Base-by-base conservation (phyloP, 2,888 invertebrate species). In the Ornithoptera alexandrae region DNA sequence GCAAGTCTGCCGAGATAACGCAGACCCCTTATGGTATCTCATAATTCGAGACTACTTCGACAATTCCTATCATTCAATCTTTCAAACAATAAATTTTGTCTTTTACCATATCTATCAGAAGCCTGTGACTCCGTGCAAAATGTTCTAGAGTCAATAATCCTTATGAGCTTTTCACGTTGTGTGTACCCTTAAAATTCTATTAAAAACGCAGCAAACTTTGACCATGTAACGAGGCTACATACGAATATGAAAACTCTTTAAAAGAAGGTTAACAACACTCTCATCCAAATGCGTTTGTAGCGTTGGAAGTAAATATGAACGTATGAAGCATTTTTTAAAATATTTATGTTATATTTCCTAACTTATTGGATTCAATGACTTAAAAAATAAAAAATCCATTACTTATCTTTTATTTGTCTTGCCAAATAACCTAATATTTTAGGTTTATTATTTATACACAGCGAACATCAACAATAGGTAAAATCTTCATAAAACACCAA, bases 1-100 rank as follows among this genome's bases (percentile, higher is more conserved):
- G 65, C 69, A 66, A 69, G 65, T 71, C 68, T 71, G 60, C 71
- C 68, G 69, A 69, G 70, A 72, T 76, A 75, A 76, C 74, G 70
- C 62, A 68, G 67, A 70, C 72, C 70, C 67, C 71, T 70, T 68
- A 61, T 18, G 64, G 39, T 65, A 69, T 61, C 65, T 64, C 65
- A 61, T 56, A 62, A 69, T 66, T 20, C 56, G 58, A 66, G 24
- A 24, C 56, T 61, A n/a, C 59, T 60, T n/a, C 42, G 18, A 39
- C n/a, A 42, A 53, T 63, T 30, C 24, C 6, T 50, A 53, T 60
- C 58, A 56, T 53, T 22, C 39, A 53, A 67, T 67, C 63, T n/a
- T 5, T 6, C 5, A 8, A 10, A 20, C 30, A 18, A 53, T 20
- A n/a, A 36, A 63, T 8, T 39, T 60, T 36, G 18, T 18, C 22